Conservation (phyloP, 2,113 vertebrate species). For the Malurus melanocephalus region DNA sequence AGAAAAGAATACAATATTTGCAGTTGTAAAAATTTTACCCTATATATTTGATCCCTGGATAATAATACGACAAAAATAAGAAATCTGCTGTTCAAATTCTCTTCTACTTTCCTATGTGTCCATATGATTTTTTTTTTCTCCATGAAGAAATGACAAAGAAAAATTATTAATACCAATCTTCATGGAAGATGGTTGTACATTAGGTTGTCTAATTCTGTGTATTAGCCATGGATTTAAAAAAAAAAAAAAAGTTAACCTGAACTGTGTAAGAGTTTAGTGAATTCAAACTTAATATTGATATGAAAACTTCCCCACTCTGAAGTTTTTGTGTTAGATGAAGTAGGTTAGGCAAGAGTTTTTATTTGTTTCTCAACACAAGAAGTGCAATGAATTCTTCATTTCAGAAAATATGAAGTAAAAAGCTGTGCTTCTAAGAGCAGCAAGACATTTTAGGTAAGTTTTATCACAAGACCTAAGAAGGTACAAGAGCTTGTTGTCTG, state of each 20-base stretch:
- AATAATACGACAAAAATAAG: neutral
- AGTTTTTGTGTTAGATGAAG: neutral
- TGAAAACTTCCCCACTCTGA: neutral
- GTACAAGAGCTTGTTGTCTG: neutral
- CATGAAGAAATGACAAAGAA: neutral
- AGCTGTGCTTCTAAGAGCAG: neutral
- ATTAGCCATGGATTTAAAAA: neutral
- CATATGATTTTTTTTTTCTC: neutral
- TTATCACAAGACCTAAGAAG: neutral
- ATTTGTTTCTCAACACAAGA: neutral
- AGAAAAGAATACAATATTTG: neutral
- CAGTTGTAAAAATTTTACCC: neutral
- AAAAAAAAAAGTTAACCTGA: neutral
- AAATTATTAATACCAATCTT: neutral
- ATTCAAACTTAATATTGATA: neutral
- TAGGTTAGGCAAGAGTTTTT: neutral
- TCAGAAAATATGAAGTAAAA: neutral
- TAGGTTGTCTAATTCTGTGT: neutral
- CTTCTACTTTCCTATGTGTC: neutral
- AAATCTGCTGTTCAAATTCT: neutral
- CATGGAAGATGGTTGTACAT: neutral
- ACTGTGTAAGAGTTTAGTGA: neutral
- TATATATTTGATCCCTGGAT: neutral
- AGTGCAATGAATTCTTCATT: neutral
- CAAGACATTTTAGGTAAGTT: neutral